A percentile compares a stretch with the other conserved stretches of the same genome.
phyloP scores from a whole-genome alignment of 2,888 invertebrate genomes.

The Trichacis sp. region DNA sequence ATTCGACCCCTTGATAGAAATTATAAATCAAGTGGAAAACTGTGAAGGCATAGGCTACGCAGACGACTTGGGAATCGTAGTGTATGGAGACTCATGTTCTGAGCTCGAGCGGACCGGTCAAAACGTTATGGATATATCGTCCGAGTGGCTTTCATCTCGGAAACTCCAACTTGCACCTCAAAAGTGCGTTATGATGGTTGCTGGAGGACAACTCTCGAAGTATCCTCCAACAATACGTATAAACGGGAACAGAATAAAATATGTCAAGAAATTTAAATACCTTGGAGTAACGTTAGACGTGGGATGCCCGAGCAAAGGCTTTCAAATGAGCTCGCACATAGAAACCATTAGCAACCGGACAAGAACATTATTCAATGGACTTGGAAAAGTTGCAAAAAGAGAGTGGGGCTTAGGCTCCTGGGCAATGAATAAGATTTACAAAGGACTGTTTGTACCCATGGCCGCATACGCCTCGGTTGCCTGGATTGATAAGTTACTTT shows the following conservation, averaged over 20 bases:
- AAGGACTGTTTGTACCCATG: not conserved
- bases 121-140: not conserved
- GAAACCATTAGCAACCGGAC: not conserved
- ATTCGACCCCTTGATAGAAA: constrained; percentile 22
- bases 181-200: constrained; percentile 16
- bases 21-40: not conserved
- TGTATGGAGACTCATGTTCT: constrained; percentile 15
- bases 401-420: not conserved
- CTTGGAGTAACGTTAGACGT: not conserved
- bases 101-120: constrained; percentile 6
- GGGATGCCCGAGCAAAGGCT: not conserved
- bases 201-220: constrained; percentile 5
- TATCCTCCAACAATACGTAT: not conserved
- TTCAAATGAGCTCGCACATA: not conserved
- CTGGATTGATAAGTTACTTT: not conserved
- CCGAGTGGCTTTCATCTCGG: not conserved
- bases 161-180: constrained; percentile 18
- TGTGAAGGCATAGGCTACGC: constrained; percentile 26
- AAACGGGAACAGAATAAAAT: not conserved
- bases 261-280: not conserved
- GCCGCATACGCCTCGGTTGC: not conserved
- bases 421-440: not conserved
- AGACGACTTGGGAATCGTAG: constrained; percentile 26
- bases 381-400: constrained; percentile 1
- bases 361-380: not conserved